phyloP scores from a whole-genome alignment of 1,140 invertebrate species.

The Venturia canescens region DNA sequence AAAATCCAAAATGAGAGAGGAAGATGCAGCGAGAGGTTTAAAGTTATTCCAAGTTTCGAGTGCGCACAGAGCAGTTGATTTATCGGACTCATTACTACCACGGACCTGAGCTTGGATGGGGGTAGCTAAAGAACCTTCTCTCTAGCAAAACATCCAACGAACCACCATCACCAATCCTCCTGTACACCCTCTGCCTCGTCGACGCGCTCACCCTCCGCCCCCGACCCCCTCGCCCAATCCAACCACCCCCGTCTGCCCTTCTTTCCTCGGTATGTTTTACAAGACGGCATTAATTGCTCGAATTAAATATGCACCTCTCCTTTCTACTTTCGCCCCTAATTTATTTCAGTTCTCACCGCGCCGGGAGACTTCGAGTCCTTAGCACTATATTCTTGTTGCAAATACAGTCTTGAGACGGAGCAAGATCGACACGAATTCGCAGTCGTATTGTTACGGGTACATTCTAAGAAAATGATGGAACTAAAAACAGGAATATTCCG shows the following conservation, averaged over 20 bases:
- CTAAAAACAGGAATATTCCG: too few relatives aligned
- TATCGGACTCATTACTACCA: slow-evolving; percentile 77
- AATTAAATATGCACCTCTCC: slow-evolving; percentile 78
- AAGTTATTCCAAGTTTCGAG: slow-evolving; percentile 75
- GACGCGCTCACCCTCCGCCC: slow-evolving; percentile 32
- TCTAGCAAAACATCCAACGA: slow-evolving; percentile 27
- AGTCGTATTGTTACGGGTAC: neutral
- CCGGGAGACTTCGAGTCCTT: slow-evolving; percentile 72
- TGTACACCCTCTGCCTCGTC: slow-evolving; percentile 64
- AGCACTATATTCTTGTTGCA: slow-evolving; percentile 38
- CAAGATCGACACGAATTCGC: neutral
- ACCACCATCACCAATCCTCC: slow-evolving; percentile 40
- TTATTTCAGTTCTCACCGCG: slow-evolving; percentile 74
- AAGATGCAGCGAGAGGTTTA: slow-evolving; percentile 38
- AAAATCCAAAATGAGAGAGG: slow-evolving; percentile 50
- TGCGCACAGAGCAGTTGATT: slow-evolving; percentile 74
- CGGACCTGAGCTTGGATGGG: slow-evolving; percentile 64
- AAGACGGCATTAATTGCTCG: slow-evolving; percentile 78
- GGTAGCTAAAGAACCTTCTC: neutral
- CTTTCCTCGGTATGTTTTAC: slow-evolving; percentile 76
- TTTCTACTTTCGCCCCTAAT: slow-evolving; percentile 67
- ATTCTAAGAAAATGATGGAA: too few relatives aligned
- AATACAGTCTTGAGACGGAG: neutral
- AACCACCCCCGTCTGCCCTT: slow-evolving; percentile 42
- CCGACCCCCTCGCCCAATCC: slow-evolving; percentile 35